Evolutionary conservation across 37 sponge, comb jelly and placozoan genomes (phyloP).

Genomic region (Oopsacas minuta): DNA sequence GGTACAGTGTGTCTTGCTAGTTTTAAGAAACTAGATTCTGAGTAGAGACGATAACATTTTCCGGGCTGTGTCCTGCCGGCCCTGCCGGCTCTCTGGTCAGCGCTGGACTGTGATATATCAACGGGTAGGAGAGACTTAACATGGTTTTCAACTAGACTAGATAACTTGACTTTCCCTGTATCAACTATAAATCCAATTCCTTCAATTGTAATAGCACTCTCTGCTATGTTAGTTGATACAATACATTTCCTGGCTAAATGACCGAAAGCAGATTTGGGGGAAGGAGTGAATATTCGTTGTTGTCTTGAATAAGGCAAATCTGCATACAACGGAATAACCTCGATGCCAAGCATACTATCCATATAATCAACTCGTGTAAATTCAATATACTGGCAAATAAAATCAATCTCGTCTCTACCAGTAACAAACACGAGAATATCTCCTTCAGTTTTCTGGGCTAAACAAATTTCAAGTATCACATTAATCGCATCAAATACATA

Average conservation of each 20-base stretch:
- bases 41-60: background rate
- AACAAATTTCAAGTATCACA: background rate
- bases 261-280: background rate
- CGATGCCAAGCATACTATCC: background rate
- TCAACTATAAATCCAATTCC: background rate
- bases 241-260: background rate
- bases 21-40: background rate
- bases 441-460: background rate
- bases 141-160: background rate
- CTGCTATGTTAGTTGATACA: background rate
- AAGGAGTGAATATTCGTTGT: background rate
- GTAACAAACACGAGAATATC: background rate
- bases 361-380: background rate
- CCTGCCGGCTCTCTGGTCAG: background rate
- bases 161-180: background rate
- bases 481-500: background rate
- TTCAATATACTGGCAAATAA: background rate
- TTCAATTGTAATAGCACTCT: background rate
- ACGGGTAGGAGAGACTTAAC: background rate
- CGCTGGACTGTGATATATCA: background rate
- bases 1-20: background rate
- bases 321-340: background rate
- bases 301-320: background rate
- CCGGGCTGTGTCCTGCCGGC: background rate
- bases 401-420: background rate